These are phyloP conservation scores for Pygoscelis adeliae DNA, from an alignment of 2,113 vertebrate genomes.

Conservation along the genomic window DNA sequence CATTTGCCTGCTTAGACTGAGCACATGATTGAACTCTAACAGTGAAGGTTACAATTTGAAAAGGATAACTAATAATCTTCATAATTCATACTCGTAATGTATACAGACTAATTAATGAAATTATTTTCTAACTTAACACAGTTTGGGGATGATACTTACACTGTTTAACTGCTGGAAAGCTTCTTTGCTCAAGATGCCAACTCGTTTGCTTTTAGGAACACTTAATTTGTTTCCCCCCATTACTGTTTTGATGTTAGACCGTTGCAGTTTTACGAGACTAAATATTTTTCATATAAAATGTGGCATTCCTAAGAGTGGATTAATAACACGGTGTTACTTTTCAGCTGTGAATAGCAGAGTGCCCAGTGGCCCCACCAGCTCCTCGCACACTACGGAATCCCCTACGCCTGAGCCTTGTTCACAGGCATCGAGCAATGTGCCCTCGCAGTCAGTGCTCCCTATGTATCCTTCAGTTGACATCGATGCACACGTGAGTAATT, in stretches of 20 bases:
- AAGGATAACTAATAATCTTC: neutral
- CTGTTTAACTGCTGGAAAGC: neutral
- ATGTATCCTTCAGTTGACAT: conserved; percentile 97
- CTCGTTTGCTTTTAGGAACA: neutral
- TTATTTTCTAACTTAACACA: neutral
- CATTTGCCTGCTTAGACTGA: neutral
- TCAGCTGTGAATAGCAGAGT: conserved; percentile 95
- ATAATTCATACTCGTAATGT: neutral
- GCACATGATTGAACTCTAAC: neutral
- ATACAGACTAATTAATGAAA: neutral
- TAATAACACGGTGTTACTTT: conserved; percentile 54
- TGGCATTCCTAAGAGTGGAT: neutral
- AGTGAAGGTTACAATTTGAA: neutral
- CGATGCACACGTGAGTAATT: conserved; percentile 92
- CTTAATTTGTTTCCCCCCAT: neutral
- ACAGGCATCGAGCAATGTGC: conserved; percentile 80
- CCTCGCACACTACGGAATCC: conserved; percentile 83
- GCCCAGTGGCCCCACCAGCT: conserved; percentile 79
- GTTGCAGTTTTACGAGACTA: neutral
- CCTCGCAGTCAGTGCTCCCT: conserved; percentile 86
- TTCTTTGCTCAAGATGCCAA: neutral
- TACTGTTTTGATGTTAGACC: neutral
- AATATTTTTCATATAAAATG: neutral
- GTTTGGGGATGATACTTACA: neutral
- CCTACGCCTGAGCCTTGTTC: conserved; percentile 83